Base-by-base conservation (phyloP, 2,888 invertebrate genomes). In the Nomada goodeniana region DNA sequence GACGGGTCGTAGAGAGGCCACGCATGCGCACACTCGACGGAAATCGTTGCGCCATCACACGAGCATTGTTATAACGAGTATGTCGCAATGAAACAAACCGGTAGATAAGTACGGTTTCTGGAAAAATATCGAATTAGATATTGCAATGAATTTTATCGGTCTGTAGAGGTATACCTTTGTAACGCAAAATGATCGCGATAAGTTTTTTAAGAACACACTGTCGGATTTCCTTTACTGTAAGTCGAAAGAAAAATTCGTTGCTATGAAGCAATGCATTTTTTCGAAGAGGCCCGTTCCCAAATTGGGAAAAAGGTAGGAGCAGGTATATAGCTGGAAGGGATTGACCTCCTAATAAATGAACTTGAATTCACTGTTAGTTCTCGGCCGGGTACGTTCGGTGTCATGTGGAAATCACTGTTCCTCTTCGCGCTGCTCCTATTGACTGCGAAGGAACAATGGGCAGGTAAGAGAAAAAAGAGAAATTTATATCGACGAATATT, bases 301-400 rank as follows among this genome's bases (percentile, higher is more conserved):
- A 63, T 78, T 80, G 81, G 85, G 79, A 85, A 72, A 20, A 55
- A 72, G 53, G 63, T 36, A 63, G 61, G 52, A 61, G 69, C 83
- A 84, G 80, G 82, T 86, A 81, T 36, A 82, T 64, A 67, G 65
- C 18, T 61, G 69, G 61, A 76, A 18, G 64, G 69, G 61, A 76
- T 63, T 23, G 52, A 9, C 47, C 77, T 59, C 76, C 57, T 44
- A 64, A 68, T 67, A 64, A 68, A 74, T 80, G 85, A 90, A 83
- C 86, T 86, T 78, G 88, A 83, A 82, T 82, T 82, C 72, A 53
- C 70, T 80, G 81, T 76, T 83, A 90, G 89, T 90, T 89, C 86
- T 86, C 77, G 87, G 86, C 36, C 36, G 76, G 86, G 83, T 82
- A 86, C 81, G 73, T 80, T 63, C 76, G 36, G 47, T 75, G 64